Evolutionary conservation across 2,797 vertebrate genomes (phyloP), one percentile per base, ranked within the genome.

Genomic region (Scomberomorus guttatus): DNA sequence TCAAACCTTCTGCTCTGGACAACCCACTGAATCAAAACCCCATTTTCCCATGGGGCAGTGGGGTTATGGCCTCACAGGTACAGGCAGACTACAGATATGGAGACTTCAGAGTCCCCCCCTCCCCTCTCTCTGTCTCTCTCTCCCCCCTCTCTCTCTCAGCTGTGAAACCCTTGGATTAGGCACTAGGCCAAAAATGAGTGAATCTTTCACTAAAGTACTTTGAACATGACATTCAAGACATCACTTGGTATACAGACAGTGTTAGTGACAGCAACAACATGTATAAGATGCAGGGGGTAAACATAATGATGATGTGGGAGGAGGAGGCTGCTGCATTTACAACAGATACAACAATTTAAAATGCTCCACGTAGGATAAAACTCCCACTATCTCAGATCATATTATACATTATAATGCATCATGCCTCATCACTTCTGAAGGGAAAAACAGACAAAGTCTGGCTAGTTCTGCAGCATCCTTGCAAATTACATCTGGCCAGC

Each of bases 41-140:
- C 25, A 69, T 87, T 90, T 90, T 87, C 89, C 91, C 89, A 86
- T 67, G 70, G 73, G 81, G 72, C 79, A 76, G 17, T 17, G 80
- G 80, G 88, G 91, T 82, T 77, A 72, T 4, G 71, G 77, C 88
- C 75, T 78, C 68, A 6, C 68, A 55, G 76, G 50, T 69, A 62
- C 72, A 69, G 55, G 57, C 66, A 54, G 78, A 79, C 77, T 71
- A 51, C 76, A 88, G 78, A 83, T 78, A 62, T 2, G 32, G 68
- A 46, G 71, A 73, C 82, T 75, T 73, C 20, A 34, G 46, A 27
- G 29, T 88, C 79, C 74, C 84, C 2, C 1, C 12, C 51, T 0
- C 6, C 5, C 17, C 39, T 37, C 24, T 29, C 22, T 68, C 27
- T 48, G 39, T 65, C 25, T 65, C 24, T 34, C 39, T 13, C 39